Evolutionary conservation across 2,888 invertebrate species (phyloP), one percentile per base, ranked within the genome.

Genomic region (Petrolisthes cinctipes): DNA sequence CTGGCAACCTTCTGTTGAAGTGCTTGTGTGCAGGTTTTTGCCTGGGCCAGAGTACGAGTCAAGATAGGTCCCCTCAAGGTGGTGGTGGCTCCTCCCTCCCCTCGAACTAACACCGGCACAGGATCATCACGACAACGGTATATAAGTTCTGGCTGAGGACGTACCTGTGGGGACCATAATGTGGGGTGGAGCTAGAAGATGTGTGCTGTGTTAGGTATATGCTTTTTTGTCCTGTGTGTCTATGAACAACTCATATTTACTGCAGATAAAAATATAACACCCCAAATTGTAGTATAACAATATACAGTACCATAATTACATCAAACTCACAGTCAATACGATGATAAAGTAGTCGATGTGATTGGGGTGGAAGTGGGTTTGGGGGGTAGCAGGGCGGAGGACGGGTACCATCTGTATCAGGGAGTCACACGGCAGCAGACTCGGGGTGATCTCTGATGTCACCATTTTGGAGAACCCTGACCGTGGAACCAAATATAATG

Each of bases 371-470:
- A 1, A 11, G 61, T 20, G 37, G 23, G 51, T 20, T 23, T 56
- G 53, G 11, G n/a, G 5, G 51, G 20, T 14, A 20, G n/a, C 76
- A 66, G 37, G 20, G 5, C 66, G 84, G 7, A 81, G 11, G 53
- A 89, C 86, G 23, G 76, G 85, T 20, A 89, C 76, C 71, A 89
- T 86, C 75, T 87, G 86, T 14, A 85, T 78, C 6, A 83, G 71
- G 5, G 84, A 75, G 66, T 89, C 86, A 61, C 89, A 89, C 17
- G 86, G 89, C 54, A 86, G 66, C 17, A 89, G 68, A 53, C 61
- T 86, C 23, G 89, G 89, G 7, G 5, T 75, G 14, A 89, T 82
- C 71, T 82, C 86, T 37, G 83, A 80, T 11, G 83, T 87, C 17
- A 87, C 83, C 53, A 87, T 4, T 57, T 83, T 87, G 14, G 79